A percentile compares a stretch with the other conserved stretches of the same genome.
Conservation (phyloP, 2,888 invertebrate genomes). For the Ophion costatus region DNA sequence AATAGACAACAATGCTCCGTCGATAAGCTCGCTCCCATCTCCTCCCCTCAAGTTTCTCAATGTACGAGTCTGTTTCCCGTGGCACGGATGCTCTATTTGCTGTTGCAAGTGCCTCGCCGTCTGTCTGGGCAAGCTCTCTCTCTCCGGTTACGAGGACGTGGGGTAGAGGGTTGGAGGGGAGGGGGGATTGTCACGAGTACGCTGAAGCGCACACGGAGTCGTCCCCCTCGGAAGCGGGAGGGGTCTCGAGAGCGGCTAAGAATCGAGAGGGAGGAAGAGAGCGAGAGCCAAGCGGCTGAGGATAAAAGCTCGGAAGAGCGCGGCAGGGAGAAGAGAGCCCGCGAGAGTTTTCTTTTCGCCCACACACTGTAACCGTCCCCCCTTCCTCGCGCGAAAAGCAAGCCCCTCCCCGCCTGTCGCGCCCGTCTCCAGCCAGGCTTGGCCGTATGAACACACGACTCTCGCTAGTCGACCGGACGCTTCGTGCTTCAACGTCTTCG, state of each 20-base stretch:
- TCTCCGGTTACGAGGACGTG: slow-evolving; percentile 28
- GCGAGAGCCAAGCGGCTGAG: slow-evolving; percentile 41
- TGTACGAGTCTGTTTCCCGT: slow-evolving; percentile 21
- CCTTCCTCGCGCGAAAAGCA: slow-evolving; percentile 32
- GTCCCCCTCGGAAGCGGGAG: slow-evolving; percentile 33
- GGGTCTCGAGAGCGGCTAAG: slow-evolving; percentile 51
- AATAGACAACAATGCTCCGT: slow-evolving; percentile 11
- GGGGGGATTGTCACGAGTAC: background rate
- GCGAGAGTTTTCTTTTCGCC: slow-evolving; percentile 55
- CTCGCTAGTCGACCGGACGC: slow-evolving; percentile 66
- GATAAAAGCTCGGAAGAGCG: slow-evolving; percentile 49
- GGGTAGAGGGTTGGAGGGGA: slow-evolving; percentile 9
- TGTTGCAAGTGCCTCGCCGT: slow-evolving; percentile 53
- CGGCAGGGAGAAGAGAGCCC: slow-evolving; percentile 24
- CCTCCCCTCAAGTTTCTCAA: background rate
- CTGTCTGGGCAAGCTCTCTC: slow-evolving; percentile 36
- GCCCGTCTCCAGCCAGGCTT: slow-evolving; percentile 36
- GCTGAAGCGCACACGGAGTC: slow-evolving; percentile 18
- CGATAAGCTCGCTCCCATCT: background rate
- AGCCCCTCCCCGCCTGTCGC: slow-evolving; percentile 18
- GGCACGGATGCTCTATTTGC: slow-evolving; percentile 49
- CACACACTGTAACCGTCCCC: slow-evolving; percentile 61
- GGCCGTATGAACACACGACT: slow-evolving; percentile 63
- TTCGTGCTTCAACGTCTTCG: slow-evolving; percentile 66
- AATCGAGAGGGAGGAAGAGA: slow-evolving; percentile 33